Percentiles rank a stretch among this genome's conserved stretches.
Evolutionary conservation across 2,888 invertebrate genomes (phyloP).

Genomic region (Meganola albula): DNA sequence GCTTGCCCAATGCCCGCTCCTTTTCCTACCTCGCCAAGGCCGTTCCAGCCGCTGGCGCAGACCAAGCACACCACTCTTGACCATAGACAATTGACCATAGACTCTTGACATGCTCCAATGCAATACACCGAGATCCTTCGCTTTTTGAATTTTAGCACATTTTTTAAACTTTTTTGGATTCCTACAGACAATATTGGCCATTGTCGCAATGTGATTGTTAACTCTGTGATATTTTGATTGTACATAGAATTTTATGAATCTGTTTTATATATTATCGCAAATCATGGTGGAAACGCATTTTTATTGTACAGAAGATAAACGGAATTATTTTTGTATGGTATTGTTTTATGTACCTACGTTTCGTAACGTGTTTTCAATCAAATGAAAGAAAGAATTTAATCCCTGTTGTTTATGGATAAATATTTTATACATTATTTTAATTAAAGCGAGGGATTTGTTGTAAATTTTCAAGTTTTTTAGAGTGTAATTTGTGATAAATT

Average conservation of each 20-base stretch:
- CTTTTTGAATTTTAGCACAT: neutral
- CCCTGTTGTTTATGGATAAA: no score
- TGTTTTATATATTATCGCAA: conserved; percentile 51
- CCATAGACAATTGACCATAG: no score
- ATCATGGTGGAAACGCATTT: conserved; percentile 51
- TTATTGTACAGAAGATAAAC: conserved; percentile 53
- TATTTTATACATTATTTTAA: conserved; percentile 37
- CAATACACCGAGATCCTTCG: no score
- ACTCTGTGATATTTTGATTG: conserved; percentile 62
- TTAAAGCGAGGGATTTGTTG: conserved; percentile 49
- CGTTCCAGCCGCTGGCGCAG: conserved; percentile 68
- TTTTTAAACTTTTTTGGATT: no score
- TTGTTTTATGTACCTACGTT: conserved; percentile 36
- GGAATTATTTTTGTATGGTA: conserved; percentile 45
- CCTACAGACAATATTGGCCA: conserved; percentile 9
- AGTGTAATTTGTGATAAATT: conserved; percentile 55
- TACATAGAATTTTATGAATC: conserved; percentile 57
- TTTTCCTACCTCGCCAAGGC: conserved; percentile 79
- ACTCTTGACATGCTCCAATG: no score
- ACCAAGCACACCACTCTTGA: conserved; percentile 59
- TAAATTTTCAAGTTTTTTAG: conserved; percentile 62
- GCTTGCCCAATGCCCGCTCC: conserved; percentile 81
- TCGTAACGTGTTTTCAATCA: conserved; percentile 7
- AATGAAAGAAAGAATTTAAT: conserved; percentile 10
- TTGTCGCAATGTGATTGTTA: conserved; percentile 25